phyloP scores from a whole-genome alignment of 2,888 invertebrate genomes.

The Prosapia bicincta region DNA sequence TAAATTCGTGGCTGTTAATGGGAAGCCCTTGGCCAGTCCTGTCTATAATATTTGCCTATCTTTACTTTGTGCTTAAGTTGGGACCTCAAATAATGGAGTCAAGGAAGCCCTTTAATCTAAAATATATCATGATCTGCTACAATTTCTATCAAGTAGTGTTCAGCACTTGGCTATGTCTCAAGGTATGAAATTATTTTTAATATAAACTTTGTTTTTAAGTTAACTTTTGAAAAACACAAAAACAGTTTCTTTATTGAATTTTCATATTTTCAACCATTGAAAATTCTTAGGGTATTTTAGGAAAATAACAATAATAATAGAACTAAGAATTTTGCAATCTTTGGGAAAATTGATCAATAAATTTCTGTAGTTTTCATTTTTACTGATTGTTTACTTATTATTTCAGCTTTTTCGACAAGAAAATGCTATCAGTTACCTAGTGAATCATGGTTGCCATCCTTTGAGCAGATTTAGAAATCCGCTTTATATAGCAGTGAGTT shows the following conservation, averaged over 20 bases:
- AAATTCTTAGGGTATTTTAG: no score
- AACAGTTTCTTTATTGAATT: no score
- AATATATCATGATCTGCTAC: slow-evolving; percentile 53
- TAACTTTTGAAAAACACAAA: no score
- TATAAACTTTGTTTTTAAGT: no score
- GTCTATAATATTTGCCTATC: slow-evolving; percentile 56
- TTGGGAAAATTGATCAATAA: no score
- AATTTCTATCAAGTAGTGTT: slow-evolving; percentile 87
- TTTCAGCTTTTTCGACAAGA: slow-evolving; percentile 50
- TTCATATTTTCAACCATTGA: no score
- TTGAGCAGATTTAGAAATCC: slow-evolving; percentile 49
- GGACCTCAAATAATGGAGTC: slow-evolving; percentile 64
- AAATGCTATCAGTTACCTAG: slow-evolving; percentile 50
- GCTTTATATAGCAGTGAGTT: slow-evolving; percentile 58
- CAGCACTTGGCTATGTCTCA: slow-evolving; percentile 66
- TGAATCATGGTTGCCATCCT: slow-evolving; percentile 39
- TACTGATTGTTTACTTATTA: not conserved
- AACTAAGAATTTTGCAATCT: no score
- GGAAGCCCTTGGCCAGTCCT: slow-evolving; percentile 61
- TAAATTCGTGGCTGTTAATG: slow-evolving; percentile 63
- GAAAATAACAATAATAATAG: no score
- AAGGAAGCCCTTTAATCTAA: slow-evolving; percentile 51
- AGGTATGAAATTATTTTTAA: no score
- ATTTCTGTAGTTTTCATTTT: no score
- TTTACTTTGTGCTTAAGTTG: slow-evolving; percentile 64